Conservation (phyloP, 30 jellyfish, hydroid and myxozoan species). For the Euphysa ruthae region DNA sequence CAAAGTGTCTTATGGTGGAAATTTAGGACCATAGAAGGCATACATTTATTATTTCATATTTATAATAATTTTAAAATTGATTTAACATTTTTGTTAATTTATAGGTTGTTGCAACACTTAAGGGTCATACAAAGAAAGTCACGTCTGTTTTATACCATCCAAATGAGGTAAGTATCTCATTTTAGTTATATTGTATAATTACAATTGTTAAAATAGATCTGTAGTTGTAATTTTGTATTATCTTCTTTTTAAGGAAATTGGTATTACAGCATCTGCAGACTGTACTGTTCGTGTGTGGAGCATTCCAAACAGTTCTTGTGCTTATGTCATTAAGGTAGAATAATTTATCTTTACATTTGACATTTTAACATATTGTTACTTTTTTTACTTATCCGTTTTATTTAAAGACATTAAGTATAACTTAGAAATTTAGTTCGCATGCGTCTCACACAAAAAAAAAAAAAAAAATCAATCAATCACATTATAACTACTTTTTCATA, state of each 20-base stretch:
- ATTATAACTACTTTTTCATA: too few species aligned
- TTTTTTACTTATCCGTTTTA: too few species aligned
- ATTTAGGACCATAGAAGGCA: too few species aligned
- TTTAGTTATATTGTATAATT: neutral
- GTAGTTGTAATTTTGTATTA: neutral
- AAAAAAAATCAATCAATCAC: too few species aligned
- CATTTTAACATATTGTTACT: neutral
- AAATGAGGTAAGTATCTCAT: conserved; percentile 60
- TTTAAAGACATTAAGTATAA: neutral
- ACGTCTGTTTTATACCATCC: conserved; percentile 97
- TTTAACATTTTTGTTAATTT: neutral
- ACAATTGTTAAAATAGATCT: neutral
- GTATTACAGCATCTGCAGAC: conserved; percentile 95
- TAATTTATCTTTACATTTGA: neutral
- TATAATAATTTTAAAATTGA: neutral
- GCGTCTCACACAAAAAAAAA: neutral
- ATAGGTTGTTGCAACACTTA: conserved; percentile 89
- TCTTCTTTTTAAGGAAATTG: conserved; percentile 65
- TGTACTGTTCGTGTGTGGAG: conserved; percentile 94
- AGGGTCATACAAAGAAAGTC: conserved; percentile 97
- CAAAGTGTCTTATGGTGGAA: too few species aligned
- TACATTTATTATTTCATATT: too few species aligned
- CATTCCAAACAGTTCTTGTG: conserved; percentile 78
- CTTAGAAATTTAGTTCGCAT: neutral
- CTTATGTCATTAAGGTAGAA: conserved; percentile 68